phyloP scores from a whole-genome alignment of 2,888 invertebrate genomes.

The Laspeyria flexula region DNA sequence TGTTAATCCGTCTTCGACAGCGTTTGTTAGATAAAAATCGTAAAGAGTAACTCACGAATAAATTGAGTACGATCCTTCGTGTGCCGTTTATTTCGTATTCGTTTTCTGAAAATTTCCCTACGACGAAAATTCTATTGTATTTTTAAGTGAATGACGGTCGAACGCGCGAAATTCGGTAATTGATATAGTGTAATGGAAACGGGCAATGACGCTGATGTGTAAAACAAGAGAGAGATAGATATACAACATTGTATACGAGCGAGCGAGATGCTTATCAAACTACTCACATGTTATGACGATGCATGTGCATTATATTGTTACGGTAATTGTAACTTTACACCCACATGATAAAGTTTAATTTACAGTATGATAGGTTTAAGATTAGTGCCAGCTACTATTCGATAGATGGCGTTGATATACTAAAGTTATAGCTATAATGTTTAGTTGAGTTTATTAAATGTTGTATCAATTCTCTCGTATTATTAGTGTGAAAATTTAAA shows the following conservation, averaged over 20 bases:
- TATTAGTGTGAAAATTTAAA: too few relatives aligned
- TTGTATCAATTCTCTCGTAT: too few relatives aligned
- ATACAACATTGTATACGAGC: conserved; percentile 58
- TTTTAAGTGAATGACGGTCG: conserved; percentile 38
- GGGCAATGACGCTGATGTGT: conserved; percentile 78
- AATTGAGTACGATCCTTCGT: conserved; percentile 71
- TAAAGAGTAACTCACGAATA: conserved; percentile 76
- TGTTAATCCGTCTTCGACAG: conserved; percentile 81
- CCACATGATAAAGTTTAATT: conserved; percentile 61
- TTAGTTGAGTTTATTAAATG: conserved; percentile 5
- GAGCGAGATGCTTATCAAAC: conserved; percentile 71
- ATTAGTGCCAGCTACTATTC: conserved; percentile 35
- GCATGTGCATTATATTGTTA: conserved; percentile 71
- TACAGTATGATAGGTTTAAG: conserved; percentile 30
- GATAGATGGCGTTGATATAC: conserved; percentile 72
- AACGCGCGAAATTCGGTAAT: conserved; percentile 60
- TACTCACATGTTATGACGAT: conserved; percentile 60
- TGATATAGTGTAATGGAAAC: conserved; percentile 85
- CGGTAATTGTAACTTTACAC: conserved; percentile 72
- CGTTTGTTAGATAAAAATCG: conserved; percentile 76
- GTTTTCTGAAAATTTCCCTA: conserved; percentile 63
- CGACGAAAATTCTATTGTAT: conserved; percentile 52
- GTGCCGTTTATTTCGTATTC: conserved; percentile 67
- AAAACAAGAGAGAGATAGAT: conserved; percentile 74
- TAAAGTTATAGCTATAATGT: conserved; percentile 41